Evolutionary conservation across 2,888 invertebrate genomes (phyloP), one percentile per base, ranked within the genome.

Genomic region (Harpagoxenus sublaevis): DNA sequence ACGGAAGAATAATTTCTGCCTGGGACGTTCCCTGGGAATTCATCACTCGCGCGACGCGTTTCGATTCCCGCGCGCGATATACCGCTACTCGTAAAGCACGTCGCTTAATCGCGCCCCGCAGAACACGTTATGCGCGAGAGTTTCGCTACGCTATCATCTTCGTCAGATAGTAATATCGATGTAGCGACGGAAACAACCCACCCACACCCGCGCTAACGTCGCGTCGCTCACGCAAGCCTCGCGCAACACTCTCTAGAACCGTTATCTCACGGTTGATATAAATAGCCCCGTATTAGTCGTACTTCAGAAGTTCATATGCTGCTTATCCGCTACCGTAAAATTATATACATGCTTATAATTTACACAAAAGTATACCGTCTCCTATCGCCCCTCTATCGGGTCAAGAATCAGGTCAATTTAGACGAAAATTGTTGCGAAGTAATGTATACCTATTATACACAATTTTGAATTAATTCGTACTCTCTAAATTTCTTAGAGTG

Each of bases 201-300:
- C 86, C 82, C 84, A 84, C 85, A 78, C 62, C 1, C 65, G 78
- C 74, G 42, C 83, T 75, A 48, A 68, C 83, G 51, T 84, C 66
- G 84, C 78, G 73, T 84, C 78, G 73, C 90, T 91, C 92, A 92
- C 92, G 92, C 91, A 84, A 92, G 87, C 91, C 89, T 85, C 82
- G 79, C 84, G 82, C 79, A 86, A 83, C 68, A 85, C 73, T 86
- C 73, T 86, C 86, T 87, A 87, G 63, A 74, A 81, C 77, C 39
- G 83, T 86, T 88, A 87, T 87, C 86, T 89, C 57, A n/a, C 35
- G 70, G 60, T 74, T 66, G 60, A 84, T 89, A 85, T 79, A 86
- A 87, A 87, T 86, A 87, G 84, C 84, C 77, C 70, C 65, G 79
- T 90, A 89, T 91, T 92, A 90, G 87, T 92, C 90, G 88, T 86